Percentiles rank a stretch among this genome's conserved stretches.
These are phyloP conservation scores for Phalacrocorax carbo DNA, from an alignment of 2,113 vertebrate genomes.

Conservation along the genomic window DNA sequence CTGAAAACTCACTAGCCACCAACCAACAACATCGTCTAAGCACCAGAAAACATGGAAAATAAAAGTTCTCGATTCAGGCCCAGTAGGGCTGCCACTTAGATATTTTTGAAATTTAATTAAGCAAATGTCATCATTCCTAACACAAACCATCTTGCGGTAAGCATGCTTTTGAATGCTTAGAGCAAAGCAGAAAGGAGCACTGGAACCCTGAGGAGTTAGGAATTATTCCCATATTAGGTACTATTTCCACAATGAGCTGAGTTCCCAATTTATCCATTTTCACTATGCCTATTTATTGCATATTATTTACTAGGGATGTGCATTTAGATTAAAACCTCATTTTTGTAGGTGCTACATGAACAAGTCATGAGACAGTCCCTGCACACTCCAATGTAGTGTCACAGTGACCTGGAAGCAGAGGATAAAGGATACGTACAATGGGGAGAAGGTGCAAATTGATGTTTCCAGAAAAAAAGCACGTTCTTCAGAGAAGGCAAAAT, in stretches of 20 bases:
- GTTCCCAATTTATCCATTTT: slow-evolving; percentile 11
- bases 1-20: background rate
- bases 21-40: background rate
- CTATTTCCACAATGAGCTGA: slow-evolving; percentile 1
- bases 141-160: slow-evolving; percentile 1
- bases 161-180: slow-evolving; percentile 19
- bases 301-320: background rate
- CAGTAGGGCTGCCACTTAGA: background rate
- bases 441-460: background rate
- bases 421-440: background rate
- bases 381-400: background rate
- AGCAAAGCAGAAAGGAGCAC: background rate
- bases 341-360: background rate
- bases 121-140: slow-evolving; percentile 7
- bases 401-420: background rate
- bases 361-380: background rate
- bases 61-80: background rate
- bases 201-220: slow-evolving; percentile 30
- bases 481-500: background rate
- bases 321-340: background rate
- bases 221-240: slow-evolving; percentile 45
- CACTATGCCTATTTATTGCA: background rate
- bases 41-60: background rate
- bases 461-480: background rate
- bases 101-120: slow-evolving; percentile 46